These are phyloP conservation scores for Acipenser ruthenus DNA, from an alignment of 2,797 vertebrate species.

Conservation along the genomic window DNA sequence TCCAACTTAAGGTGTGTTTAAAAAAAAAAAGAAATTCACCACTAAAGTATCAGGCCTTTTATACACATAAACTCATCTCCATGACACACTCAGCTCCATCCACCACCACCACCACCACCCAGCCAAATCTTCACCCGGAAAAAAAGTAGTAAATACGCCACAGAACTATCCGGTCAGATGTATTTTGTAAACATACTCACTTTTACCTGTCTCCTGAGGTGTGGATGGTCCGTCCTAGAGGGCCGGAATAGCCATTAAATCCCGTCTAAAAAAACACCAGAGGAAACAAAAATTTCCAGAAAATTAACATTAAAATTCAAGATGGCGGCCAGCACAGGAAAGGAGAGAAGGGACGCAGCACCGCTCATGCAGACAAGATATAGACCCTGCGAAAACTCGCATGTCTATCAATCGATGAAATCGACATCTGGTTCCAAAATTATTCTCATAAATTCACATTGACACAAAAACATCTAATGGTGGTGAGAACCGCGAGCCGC, in stretches of 20 bases:
- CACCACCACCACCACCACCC: constrained; percentile 19
- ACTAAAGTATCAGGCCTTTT: constrained; percentile 12
- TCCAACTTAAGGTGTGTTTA: constrained; percentile 13
- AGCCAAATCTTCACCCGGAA: constrained; percentile 24
- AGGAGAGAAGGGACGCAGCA: constrained; percentile 46
- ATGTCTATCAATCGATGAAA: not conserved
- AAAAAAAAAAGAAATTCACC: not conserved
- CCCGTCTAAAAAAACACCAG: constrained; percentile 39
- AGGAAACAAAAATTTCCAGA: constrained; percentile 52
- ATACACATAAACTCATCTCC: constrained; percentile 13
- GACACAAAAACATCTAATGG: not conserved
- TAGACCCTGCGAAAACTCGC: constrained; percentile 42
- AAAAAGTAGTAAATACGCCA: constrained; percentile 27
- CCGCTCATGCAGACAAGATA: constrained; percentile 44
- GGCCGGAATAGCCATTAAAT: constrained; percentile 30
- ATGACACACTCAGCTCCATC: constrained; percentile 11
- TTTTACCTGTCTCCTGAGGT: constrained; percentile 15
- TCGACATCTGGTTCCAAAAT: not conserved
- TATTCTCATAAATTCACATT: accelerated
- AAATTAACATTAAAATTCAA: constrained; percentile 72
- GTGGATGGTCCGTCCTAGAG: constrained; percentile 19
- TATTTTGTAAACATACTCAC: constrained; percentile 28
- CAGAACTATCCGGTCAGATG: constrained; percentile 1
- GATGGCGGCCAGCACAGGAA: constrained; percentile 55
- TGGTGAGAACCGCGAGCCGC: not conserved